Conservation (phyloP, 2,113 vertebrate species). For the Hydrochoerus hydrochaeris region DNA sequence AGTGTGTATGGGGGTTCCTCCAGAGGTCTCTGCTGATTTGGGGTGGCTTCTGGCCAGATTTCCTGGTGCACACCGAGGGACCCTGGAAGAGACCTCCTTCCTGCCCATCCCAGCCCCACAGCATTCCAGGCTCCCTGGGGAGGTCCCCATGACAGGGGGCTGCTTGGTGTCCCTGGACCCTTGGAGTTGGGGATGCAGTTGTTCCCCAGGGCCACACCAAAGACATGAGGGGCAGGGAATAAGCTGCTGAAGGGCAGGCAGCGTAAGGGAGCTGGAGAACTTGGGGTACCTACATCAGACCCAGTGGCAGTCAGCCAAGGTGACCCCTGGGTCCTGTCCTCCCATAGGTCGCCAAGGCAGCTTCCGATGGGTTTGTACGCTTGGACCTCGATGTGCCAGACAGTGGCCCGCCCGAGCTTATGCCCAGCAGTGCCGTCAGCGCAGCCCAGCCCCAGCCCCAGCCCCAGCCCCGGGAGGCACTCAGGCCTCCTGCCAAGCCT, state of each 20-base stretch:
- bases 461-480: conserved; percentile 80
- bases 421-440: conserved; percentile 70
- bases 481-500: conserved; percentile 84
- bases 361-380: conserved; percentile 91
- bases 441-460: conserved; percentile 62
- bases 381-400: conserved; percentile 91
- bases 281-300: not conserved
- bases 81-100: not conserved
- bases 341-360: conserved; percentile 90
- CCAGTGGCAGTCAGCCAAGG: not conserved
- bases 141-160: not conserved
- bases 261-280: not conserved
- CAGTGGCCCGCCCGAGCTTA: conserved; percentile 81
- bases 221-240: not conserved
- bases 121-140: not conserved
- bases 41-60: not conserved
- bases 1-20: not conserved
- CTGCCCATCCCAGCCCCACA: not conserved
- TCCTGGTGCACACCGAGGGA: not conserved
- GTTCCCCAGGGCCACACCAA: not conserved
- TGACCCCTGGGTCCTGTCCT: not conserved
- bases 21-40: not conserved
- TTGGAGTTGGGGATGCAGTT: not conserved
- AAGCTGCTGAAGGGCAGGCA: not conserved
- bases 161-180: not conserved